Conservation (phyloP, 2,113 vertebrate genomes). For the Opisthocomus hoazin region DNA sequence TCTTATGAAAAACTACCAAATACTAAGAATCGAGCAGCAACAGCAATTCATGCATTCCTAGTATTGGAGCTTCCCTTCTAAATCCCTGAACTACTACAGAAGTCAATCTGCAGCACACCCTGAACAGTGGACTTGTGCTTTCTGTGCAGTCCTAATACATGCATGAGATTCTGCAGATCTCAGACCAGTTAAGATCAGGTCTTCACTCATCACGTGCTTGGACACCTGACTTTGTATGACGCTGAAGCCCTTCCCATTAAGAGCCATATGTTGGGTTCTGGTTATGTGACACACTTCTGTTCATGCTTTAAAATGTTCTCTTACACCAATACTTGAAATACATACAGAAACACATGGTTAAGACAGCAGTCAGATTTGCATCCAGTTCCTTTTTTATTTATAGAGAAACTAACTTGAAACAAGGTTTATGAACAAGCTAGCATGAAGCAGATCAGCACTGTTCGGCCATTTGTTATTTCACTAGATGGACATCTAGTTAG, state of each 20-base stretch:
- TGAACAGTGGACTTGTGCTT: background rate
- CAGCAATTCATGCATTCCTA: background rate
- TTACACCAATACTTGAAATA: background rate
- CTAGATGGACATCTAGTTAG: background rate
- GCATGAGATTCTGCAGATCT: background rate
- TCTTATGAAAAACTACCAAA: background rate
- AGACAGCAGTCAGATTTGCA: background rate
- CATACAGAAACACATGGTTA: background rate
- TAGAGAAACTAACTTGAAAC: background rate
- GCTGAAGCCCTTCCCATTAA: background rate
- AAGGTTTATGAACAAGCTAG: background rate
- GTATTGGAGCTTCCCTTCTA: background rate
- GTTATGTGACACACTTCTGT: background rate
- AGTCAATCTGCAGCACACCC: background rate
- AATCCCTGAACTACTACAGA: background rate
- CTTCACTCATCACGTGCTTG: background rate
- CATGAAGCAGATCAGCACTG: background rate
- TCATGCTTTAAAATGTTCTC: background rate
- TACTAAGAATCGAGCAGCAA: background rate
- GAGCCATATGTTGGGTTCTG: rapidly evolving
- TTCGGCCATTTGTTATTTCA: background rate
- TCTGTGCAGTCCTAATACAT: background rate
- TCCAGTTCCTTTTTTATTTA: background rate
- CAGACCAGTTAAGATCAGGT: background rate
- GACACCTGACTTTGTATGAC: background rate